phyloP scores from a whole-genome alignment of 2,113 vertebrate genomes.

The Alethe diademata region DNA sequence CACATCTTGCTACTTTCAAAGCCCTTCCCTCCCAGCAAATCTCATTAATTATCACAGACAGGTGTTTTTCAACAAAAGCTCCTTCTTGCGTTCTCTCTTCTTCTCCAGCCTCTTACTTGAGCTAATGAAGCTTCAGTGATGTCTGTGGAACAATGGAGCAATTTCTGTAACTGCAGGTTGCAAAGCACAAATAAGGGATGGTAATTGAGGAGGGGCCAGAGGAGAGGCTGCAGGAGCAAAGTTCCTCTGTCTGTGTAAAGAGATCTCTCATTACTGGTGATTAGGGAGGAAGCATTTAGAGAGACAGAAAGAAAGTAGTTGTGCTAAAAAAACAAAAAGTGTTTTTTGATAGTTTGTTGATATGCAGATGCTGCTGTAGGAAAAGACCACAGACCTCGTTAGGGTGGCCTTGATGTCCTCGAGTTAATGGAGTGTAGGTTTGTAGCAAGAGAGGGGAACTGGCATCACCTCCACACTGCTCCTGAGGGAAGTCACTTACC shows the following conservation, averaged over 20 bases:
- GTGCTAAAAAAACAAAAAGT: neutral
- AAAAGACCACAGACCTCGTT: neutral
- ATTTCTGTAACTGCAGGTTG: constrained; percentile 37
- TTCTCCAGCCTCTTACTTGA: neutral
- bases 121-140: constrained; percentile 33
- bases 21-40: neutral
- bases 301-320: neutral
- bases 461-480: neutral
- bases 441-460: neutral
- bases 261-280: constrained; percentile 6
- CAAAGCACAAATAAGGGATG: neutral
- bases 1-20: neutral
- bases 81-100: neutral
- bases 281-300: constrained; percentile 6
- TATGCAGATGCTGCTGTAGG: neutral
- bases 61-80: constrained; percentile 49
- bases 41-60: constrained; percentile 38
- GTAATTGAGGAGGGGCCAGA: neutral
- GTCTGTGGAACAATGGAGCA: constrained; percentile 30
- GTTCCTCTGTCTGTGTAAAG: neutral
- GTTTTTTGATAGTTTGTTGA: neutral
- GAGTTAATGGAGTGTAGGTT: neutral
- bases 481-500: neutral
- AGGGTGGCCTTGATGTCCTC: neutral
- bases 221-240: neutral